A percentile compares a stretch with the other conserved stretches of the same genome.
These are phyloP conservation scores for Mormoops blainvillei DNA, from an alignment of 2,113 vertebrate species.

Conservation along the genomic window DNA sequence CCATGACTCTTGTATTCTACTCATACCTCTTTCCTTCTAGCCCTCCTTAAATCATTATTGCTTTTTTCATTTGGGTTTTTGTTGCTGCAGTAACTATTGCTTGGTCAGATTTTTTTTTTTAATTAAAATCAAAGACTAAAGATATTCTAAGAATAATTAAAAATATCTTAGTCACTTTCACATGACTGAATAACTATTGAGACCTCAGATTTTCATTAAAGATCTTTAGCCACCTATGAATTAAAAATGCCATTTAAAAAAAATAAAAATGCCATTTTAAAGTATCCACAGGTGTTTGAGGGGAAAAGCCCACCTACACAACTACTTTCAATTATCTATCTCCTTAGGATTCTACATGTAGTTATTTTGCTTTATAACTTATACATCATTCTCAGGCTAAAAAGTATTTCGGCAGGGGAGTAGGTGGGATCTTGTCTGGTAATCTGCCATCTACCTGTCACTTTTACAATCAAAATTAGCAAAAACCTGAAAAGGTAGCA, in stretches of 20 bases:
- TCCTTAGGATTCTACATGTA: neutral
- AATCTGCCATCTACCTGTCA: conserved; percentile 14
- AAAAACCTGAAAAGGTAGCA: neutral
- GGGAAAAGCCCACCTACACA: neutral
- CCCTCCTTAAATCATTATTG: neutral
- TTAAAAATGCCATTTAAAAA: neutral
- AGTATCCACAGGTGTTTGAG: neutral
- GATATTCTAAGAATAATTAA: conserved; percentile 1
- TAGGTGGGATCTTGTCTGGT: neutral
- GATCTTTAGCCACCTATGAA: neutral
- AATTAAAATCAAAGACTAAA: neutral
- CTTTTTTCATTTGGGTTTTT: neutral
- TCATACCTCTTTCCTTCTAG: neutral
- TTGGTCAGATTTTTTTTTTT: neutral
- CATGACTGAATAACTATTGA: neutral
- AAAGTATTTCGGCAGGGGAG: neutral
- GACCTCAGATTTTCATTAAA: neutral
- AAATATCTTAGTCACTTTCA: neutral
- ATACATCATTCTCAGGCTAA: neutral
- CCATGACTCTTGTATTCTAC: neutral
- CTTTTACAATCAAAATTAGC: conserved; percentile 43
- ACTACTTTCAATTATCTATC: neutral
- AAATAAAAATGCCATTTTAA: neutral
- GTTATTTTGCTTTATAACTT: neutral
- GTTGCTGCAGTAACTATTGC: neutral